A percentile compares a stretch with the other conserved stretches of the same genome.
These are phyloP conservation scores for Euproctis similis DNA, from an alignment of 2,888 invertebrate species.

Conservation along the genomic window DNA sequence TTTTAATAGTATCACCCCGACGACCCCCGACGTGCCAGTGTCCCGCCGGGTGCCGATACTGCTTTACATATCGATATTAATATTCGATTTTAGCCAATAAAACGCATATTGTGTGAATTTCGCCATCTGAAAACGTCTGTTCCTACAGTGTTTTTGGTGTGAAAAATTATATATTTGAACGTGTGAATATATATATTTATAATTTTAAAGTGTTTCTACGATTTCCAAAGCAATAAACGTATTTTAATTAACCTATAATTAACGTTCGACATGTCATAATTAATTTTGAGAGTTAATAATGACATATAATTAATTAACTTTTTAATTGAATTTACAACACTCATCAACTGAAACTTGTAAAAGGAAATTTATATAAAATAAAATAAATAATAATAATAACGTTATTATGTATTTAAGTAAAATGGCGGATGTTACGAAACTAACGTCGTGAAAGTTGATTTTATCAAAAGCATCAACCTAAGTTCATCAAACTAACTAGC, in stretches of 20 bases:
- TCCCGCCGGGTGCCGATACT: constrained; percentile 33
- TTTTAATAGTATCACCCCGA: constrained; percentile 44
- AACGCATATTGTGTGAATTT: constrained; percentile 10
- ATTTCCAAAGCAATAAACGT: background rate
- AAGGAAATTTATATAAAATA: too few relatives aligned
- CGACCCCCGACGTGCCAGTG: constrained; percentile 39
- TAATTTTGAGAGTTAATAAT: background rate
- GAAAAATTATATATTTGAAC: constrained; percentile 8
- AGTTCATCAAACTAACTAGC: too few relatives aligned
- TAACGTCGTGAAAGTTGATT: constrained; percentile 1
- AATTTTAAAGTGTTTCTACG: too few relatives aligned
- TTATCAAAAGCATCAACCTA: too few relatives aligned
- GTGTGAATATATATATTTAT: too few relatives aligned
- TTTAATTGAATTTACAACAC: background rate
- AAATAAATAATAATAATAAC: background rate
- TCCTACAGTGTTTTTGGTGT: constrained; percentile 13
- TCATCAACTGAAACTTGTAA: background rate
- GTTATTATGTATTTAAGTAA: background rate
- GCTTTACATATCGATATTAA: constrained; percentile 29
- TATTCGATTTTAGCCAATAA: constrained; percentile 12
- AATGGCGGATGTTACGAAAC: background rate
- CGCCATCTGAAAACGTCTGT: too few relatives aligned
- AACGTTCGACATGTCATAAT: background rate
- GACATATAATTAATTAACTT: background rate
- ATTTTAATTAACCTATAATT: background rate